Conservation (phyloP, 2,888 invertebrate species). For the Andrena dorsata region DNA sequence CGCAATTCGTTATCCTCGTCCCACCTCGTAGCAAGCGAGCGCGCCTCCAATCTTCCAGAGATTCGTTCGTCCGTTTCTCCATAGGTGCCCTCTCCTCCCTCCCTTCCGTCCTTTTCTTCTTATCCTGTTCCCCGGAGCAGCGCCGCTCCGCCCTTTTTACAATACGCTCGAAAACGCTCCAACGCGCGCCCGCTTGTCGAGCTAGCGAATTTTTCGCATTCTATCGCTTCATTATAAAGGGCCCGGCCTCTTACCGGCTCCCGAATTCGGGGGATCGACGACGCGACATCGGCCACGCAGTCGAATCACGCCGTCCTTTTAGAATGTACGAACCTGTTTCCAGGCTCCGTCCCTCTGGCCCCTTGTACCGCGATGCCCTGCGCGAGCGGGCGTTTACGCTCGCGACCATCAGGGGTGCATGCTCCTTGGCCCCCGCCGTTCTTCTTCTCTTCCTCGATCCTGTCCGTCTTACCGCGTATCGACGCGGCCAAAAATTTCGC, state of each 20-base stretch:
- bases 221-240: conserved; percentile 82
- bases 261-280: conserved; percentile 71
- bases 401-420: conserved; percentile 6
- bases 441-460: conserved; percentile 9
- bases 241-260: conserved; percentile 64
- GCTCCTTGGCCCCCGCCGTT: conserved; percentile 3
- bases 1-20: conserved; percentile 70
- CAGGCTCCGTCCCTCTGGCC: background rate
- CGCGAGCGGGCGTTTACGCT: background rate
- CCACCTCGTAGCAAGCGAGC: conserved; percentile 44
- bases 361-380: background rate
- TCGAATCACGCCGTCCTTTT: conserved; percentile 75
- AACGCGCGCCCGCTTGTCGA: conserved; percentile 77
- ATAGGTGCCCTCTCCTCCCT: too few species aligned
- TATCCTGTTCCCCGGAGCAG: background rate
- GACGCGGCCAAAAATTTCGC: conserved; percentile 32
- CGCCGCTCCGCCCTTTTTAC: conserved; percentile 70
- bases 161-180: conserved; percentile 74
- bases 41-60: conserved; percentile 42
- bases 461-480: conserved; percentile 35
- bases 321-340: conserved; percentile 74
- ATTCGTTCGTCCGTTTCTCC: conserved; percentile 19
- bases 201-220: conserved; percentile 81
- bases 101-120: conserved; percentile 5
- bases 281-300: conserved; percentile 69